These are phyloP conservation scores for Chaetophractus vellerosus DNA, from an alignment of 2,797 vertebrate species.

Conservation along the genomic window DNA sequence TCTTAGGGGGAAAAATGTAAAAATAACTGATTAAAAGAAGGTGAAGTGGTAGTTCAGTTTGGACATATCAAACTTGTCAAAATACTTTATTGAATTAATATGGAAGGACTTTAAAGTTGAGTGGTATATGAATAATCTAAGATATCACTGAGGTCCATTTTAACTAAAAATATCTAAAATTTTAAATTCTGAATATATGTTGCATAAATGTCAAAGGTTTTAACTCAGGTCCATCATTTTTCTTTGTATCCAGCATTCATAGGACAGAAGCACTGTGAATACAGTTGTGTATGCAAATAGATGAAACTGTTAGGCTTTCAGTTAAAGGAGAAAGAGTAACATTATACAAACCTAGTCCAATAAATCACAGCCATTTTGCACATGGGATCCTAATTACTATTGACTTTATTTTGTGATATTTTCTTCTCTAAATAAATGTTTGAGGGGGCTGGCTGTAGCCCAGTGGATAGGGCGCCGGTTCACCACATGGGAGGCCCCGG, in stretches of 20 bases:
- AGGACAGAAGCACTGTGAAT: background rate
- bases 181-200: slow-evolving; percentile 60
- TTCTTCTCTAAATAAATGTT: background rate
- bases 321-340: background rate
- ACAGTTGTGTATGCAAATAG: background rate
- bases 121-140: slow-evolving; percentile 36
- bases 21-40: slow-evolving; percentile 53
- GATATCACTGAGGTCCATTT: slow-evolving; percentile 15
- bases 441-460: too few relatives aligned
- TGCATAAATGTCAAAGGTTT: slow-evolving; percentile 42
- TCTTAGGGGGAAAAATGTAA: background rate
- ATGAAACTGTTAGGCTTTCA: slow-evolving; percentile 26
- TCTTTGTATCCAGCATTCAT: slow-evolving; percentile 1
- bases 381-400: background rate
- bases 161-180: slow-evolving; percentile 42
- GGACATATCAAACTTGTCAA: slow-evolving; percentile 65
- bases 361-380: background rate
- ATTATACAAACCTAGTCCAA: background rate
- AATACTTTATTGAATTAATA: slow-evolving; percentile 69
- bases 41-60: slow-evolving; percentile 67
- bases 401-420: slow-evolving; percentile 28
- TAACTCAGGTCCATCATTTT: slow-evolving; percentile 19
- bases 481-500: too few relatives aligned
- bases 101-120: slow-evolving; percentile 46
- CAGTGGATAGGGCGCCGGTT: too few relatives aligned